These are phyloP conservation scores for Leptarthrus brevirostris DNA, from an alignment of 2,888 invertebrate genomes.

Conservation along the genomic window DNA sequence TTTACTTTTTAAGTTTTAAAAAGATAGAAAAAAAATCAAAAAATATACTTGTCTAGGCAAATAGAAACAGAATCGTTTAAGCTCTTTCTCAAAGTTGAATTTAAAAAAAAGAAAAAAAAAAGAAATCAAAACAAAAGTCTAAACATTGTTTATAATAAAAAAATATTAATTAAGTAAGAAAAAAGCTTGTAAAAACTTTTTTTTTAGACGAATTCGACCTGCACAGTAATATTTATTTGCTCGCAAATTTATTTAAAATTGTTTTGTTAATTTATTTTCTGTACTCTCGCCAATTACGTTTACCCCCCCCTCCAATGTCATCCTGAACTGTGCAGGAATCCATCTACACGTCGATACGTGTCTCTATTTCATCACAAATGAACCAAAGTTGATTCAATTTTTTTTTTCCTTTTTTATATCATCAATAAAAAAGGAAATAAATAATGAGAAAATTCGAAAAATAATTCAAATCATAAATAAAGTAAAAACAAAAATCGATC, in stretches of 20 bases:
- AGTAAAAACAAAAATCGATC: background rate
- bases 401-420: slow-evolving; percentile 13
- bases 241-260: background rate
- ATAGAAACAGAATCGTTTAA: background rate
- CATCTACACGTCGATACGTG: background rate
- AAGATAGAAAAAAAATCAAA: background rate
- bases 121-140: background rate
- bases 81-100: background rate
- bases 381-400: no score
- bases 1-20: background rate
- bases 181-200: background rate
- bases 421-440: background rate
- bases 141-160: slow-evolving; percentile 1
- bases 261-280: background rate
- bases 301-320: no score
- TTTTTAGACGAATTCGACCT: slow-evolving; percentile 37
- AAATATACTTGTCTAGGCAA: background rate
- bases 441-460: slow-evolving; percentile 9
- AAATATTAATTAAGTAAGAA: background rate
- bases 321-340: slow-evolving; percentile 11
- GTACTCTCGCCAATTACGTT: background rate
- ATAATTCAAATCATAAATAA: background rate
- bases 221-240: background rate
- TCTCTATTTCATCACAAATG: background rate
- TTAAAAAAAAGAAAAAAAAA: background rate